A percentile compares a stretch with the other conserved stretches of the same genome.
Evolutionary conservation across 1,140 invertebrate genomes (phyloP).

Genomic region (Drosophila watanabei): DNA sequence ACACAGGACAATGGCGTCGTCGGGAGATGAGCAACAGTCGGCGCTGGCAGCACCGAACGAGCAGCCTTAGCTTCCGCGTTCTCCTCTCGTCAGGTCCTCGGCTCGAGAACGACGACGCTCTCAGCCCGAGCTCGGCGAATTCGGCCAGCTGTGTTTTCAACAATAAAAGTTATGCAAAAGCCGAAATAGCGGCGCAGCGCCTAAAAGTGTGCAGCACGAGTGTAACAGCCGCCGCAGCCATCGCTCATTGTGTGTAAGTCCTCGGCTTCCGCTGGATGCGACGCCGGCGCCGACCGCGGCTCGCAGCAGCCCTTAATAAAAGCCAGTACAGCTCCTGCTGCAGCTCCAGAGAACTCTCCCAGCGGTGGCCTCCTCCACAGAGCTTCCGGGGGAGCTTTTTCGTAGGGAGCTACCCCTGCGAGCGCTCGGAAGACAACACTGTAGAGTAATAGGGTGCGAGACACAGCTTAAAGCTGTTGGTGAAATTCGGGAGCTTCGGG

Average conservation of each 20-base stretch:
- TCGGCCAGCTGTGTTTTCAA: slow-evolving; percentile 62
- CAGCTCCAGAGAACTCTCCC: slow-evolving; percentile 18
- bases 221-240: slow-evolving; percentile 20
- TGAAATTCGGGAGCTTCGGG: slow-evolving; percentile 28
- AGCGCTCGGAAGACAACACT: neutral
- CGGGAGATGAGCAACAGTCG: slow-evolving; percentile 79
- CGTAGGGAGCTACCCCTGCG: slow-evolving; percentile 15
- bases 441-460: slow-evolving; percentile 1
- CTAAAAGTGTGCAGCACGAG: slow-evolving; percentile 65
- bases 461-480: slow-evolving; percentile 45
- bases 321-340: slow-evolving; percentile 10
- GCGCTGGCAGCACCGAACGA: slow-evolving; percentile 23
- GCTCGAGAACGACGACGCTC: slow-evolving; percentile 30
- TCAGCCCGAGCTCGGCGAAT: slow-evolving; percentile 30
- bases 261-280: slow-evolving; percentile 17
- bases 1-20: slow-evolving; percentile 43
- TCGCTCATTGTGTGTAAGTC: slow-evolving; percentile 36
- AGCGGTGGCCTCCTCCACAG: neutral
- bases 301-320: slow-evolving; percentile 63
- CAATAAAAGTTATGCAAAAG: slow-evolving; percentile 83
- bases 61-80: slow-evolving; percentile 36
- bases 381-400: slow-evolving; percentile 32
- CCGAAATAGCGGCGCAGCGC: slow-evolving; percentile 64
- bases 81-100: slow-evolving; percentile 35
- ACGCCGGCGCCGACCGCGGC: slow-evolving; percentile 13